Conservation (phyloP, 2,888 invertebrate species). For the Euplagia quadripunctaria region DNA sequence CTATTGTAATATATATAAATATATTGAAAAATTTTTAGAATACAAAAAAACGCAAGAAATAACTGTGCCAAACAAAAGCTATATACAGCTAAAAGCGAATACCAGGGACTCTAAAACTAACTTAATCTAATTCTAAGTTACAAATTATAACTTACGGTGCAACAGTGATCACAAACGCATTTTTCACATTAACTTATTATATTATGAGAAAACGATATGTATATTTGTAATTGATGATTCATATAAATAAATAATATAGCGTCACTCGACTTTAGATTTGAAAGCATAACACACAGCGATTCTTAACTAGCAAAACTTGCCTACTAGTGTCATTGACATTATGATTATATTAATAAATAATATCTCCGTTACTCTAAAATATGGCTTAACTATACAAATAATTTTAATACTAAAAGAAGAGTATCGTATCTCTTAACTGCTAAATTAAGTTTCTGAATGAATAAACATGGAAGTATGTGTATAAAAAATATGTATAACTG, state of each 20-base stretch:
- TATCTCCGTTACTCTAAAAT: slow-evolving; percentile 46
- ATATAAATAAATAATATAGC: slow-evolving; percentile 61
- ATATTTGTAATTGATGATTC: slow-evolving; percentile 80
- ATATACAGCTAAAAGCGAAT: slow-evolving; percentile 59
- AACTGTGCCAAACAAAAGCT: slow-evolving; percentile 59
- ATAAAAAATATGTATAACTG: slow-evolving; percentile 33
- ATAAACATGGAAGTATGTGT: background rate
- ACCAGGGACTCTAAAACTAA: slow-evolving; percentile 59
- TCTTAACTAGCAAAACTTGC: slow-evolving; percentile 83
- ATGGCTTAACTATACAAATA: slow-evolving; percentile 38
- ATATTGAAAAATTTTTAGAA: slow-evolving; percentile 71
- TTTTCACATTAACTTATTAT: slow-evolving; percentile 65
- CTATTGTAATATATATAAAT: slow-evolving; percentile 61
- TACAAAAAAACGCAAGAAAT: slow-evolving; percentile 56
- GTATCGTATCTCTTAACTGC: slow-evolving; percentile 35
- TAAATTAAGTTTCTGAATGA: slow-evolving; percentile 22
- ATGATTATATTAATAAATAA: slow-evolving; percentile 45
- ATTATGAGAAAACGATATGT: slow-evolving; percentile 75
- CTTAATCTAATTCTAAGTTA: slow-evolving; percentile 58
- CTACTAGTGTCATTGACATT: slow-evolving; percentile 69
- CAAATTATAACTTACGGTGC: slow-evolving; percentile 68
- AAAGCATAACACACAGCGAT: slow-evolving; percentile 81
- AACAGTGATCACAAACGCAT: slow-evolving; percentile 75
- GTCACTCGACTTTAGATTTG: slow-evolving; percentile 57
- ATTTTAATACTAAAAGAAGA: slow-evolving; percentile 41